phyloP scores from a whole-genome alignment of 2,113 vertebrate genomes.

The Cryptomyrus ogoouensis region DNA sequence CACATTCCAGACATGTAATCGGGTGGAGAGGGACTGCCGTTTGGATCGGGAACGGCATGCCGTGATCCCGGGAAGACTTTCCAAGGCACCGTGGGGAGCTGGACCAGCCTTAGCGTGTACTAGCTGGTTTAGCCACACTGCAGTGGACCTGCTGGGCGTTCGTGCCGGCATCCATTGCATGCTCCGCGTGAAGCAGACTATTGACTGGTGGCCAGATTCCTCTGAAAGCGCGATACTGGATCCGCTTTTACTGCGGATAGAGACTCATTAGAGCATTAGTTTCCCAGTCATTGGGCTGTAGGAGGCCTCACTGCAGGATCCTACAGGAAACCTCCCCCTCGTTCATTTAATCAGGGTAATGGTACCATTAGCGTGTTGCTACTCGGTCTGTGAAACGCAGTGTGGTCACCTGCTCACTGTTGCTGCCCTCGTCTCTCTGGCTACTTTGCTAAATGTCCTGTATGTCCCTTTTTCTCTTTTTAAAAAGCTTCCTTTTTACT shows the following conservation, averaged over 20 bases:
- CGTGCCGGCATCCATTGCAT: neutral
- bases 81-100: neutral
- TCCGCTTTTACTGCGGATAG: neutral
- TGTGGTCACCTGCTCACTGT: neutral
- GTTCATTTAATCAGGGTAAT: constrained; percentile 22
- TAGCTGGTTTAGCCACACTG: neutral
- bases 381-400: neutral
- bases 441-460: neutral
- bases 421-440: neutral
- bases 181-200: neutral
- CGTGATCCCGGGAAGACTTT: neutral
- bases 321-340: neutral
- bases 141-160: neutral
- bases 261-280: neutral
- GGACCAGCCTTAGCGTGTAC: neutral
- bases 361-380: neutral
- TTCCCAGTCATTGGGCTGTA: neutral
- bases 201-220: neutral
- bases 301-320: neutral
- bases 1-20: neutral
- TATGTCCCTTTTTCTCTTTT: neutral
- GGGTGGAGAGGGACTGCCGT: neutral
- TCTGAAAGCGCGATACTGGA: neutral
- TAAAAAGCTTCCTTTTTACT: neutral
- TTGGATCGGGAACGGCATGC: neutral